A percentile compares a stretch with the other conserved stretches of the same genome.
phyloP scores from a whole-genome alignment of 2,888 invertebrate species.

The Sarcophaga caerulescens region DNA sequence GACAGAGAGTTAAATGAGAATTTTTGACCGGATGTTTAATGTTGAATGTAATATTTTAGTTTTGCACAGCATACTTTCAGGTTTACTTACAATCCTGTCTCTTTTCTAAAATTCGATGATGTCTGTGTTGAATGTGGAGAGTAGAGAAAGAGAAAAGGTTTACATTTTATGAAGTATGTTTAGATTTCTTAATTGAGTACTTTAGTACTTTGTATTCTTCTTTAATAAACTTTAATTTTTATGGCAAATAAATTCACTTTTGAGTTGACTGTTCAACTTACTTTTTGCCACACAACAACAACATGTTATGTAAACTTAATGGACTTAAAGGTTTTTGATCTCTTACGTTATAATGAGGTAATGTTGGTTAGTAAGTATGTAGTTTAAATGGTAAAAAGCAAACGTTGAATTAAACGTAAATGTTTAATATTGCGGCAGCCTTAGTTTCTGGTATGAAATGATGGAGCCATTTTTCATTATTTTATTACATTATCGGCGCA shows the following conservation, averaged over 20 bases:
- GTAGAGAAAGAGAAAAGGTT: background rate
- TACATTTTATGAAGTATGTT: background rate
- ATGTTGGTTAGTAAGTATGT: no score
- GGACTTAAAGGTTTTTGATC: no score
- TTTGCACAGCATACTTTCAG: background rate
- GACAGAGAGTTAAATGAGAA: conserved; percentile 39
- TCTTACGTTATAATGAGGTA: no score
- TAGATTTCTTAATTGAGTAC: background rate
- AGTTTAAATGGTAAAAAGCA: no score
- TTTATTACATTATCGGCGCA: no score
- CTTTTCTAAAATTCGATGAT: background rate
- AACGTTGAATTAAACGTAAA: no score
- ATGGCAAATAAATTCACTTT: background rate
- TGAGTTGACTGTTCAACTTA: background rate
- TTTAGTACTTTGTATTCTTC: background rate
- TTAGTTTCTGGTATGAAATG: no score
- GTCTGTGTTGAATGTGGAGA: no score
- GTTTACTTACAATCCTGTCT: background rate
- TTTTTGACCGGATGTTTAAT: conserved; percentile 37
- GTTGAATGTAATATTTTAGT: conserved; percentile 11
- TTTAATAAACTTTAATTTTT: background rate
- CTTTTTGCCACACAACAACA: no score
- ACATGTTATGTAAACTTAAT: no score
- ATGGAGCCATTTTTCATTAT: no score
- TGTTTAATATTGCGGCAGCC: no score